Percentiles rank a stretch among this genome's conserved stretches.
phyloP scores from a whole-genome alignment of 2,113 vertebrate species.

The Urocynchramus pylzowi region DNA sequence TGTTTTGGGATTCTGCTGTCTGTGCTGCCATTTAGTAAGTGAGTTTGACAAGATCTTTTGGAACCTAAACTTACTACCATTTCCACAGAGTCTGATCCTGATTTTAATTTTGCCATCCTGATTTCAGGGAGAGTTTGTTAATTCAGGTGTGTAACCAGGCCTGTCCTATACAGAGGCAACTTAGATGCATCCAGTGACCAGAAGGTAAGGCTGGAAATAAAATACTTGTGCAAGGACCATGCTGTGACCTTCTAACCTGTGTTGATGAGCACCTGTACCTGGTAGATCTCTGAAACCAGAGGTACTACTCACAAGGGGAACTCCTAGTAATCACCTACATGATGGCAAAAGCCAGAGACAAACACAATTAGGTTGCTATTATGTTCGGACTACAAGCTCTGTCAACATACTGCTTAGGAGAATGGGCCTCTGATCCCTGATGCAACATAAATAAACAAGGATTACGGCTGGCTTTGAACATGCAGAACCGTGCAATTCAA shows the following conservation, averaged over 20 bases:
- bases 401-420: neutral
- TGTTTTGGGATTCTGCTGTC: neutral
- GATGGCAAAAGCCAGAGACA: neutral
- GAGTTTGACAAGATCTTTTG: neutral
- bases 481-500: neutral
- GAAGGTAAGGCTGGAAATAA: neutral
- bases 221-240: neutral
- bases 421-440: slow-evolving; percentile 19
- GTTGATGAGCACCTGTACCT: neutral
- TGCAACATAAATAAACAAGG: slow-evolving; percentile 47
- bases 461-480: slow-evolving; percentile 35
- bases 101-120: neutral
- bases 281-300: neutral
- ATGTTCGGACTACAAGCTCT: neutral
- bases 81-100: neutral
- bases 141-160: neutral
- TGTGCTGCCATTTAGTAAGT: neutral
- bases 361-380: neutral
- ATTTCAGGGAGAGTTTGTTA: neutral
- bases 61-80: neutral
- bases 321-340: neutral
- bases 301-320: neutral
- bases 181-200: neutral
- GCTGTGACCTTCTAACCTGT: neutral
- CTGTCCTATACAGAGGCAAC: neutral